Evolutionary conservation across 2,888 invertebrate species (phyloP).

Genomic region (Orthonychiurus folsomi): DNA sequence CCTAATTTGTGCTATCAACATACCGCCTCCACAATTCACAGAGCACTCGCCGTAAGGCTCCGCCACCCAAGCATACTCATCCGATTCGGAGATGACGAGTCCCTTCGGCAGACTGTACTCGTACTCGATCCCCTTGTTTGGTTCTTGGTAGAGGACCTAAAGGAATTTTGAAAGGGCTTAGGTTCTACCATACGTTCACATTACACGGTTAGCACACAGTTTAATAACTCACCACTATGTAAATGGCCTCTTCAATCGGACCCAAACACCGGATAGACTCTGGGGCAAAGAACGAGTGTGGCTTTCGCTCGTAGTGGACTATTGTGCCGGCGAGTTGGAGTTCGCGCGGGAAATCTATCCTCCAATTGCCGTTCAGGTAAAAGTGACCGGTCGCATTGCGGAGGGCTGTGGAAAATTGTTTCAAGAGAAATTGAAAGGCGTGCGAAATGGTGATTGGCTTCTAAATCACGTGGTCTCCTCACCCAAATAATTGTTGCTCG

Average conservation of each 20-base stretch:
- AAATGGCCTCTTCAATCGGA: conserved; percentile 81
- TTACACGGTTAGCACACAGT: neutral
- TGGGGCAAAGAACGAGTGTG: conserved; percentile 69
- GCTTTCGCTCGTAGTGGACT: conserved; percentile 79
- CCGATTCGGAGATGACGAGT: conserved; percentile 57
- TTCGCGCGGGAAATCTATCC: conserved; percentile 79
- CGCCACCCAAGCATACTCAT: conserved; percentile 68
- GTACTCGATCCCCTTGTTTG: conserved; percentile 74
- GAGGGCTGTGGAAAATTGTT: conserved; percentile 53
- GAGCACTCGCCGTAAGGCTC: conserved; percentile 71
- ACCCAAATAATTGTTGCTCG: conserved; percentile 87
- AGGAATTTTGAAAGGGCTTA: conserved; percentile 5
- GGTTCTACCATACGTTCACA: neutral
- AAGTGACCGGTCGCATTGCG: conserved; percentile 72
- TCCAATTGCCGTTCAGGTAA: conserved; percentile 89
- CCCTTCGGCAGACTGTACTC: conserved; percentile 80
- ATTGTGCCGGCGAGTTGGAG: conserved; percentile 70
- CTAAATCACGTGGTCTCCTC: too few relatives aligned
- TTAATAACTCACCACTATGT: conserved; percentile 60
- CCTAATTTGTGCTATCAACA: conserved; percentile 13
- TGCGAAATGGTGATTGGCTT: too few relatives aligned
- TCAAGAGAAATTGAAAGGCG: too few relatives aligned
- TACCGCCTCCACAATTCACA: conserved; percentile 83
- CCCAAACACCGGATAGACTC: conserved; percentile 76
- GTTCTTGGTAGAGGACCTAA: conserved; percentile 70